These are phyloP conservation scores for Podarcis muralis DNA, from an alignment of 2,113 vertebrate species.

Conservation along the genomic window DNA sequence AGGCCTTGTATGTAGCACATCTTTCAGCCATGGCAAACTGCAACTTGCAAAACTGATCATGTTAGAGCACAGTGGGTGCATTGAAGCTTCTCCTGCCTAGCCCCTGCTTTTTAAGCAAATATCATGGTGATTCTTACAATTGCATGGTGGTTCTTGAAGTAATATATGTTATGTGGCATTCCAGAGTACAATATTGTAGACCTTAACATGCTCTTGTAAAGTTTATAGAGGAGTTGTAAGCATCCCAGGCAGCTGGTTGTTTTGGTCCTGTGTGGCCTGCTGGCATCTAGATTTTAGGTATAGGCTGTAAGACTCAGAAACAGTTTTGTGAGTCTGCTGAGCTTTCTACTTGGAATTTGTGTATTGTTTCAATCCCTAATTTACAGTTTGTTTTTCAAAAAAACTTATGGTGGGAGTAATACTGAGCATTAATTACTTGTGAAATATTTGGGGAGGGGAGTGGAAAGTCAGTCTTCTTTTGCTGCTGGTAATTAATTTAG, in stretches of 20 bases:
- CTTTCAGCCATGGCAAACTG: background rate
- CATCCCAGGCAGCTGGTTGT: background rate
- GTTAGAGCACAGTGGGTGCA: background rate
- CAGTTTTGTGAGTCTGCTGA: background rate
- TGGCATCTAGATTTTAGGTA: background rate
- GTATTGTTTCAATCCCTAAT: background rate
- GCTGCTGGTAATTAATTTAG: background rate
- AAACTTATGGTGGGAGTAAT: conserved; percentile 49
- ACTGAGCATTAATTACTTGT: conserved; percentile 34
- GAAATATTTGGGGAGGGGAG: background rate
- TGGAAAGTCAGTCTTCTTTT: background rate
- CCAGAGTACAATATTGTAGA: background rate
- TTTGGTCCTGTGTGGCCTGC: background rate
- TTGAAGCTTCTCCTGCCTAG: background rate
- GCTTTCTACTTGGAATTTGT: background rate
- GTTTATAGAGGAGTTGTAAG: background rate
- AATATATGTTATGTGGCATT: background rate
- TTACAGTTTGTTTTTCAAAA: conserved; percentile 61
- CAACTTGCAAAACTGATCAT: background rate
- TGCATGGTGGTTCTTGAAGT: background rate
- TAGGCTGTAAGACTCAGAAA: background rate
- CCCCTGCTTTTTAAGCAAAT: background rate
- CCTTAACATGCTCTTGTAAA: background rate
- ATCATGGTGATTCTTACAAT: background rate
- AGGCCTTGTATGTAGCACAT: background rate